Evolutionary conservation across 2,797 vertebrate species (phyloP).

Genomic region (Remorina albescens): DNA sequence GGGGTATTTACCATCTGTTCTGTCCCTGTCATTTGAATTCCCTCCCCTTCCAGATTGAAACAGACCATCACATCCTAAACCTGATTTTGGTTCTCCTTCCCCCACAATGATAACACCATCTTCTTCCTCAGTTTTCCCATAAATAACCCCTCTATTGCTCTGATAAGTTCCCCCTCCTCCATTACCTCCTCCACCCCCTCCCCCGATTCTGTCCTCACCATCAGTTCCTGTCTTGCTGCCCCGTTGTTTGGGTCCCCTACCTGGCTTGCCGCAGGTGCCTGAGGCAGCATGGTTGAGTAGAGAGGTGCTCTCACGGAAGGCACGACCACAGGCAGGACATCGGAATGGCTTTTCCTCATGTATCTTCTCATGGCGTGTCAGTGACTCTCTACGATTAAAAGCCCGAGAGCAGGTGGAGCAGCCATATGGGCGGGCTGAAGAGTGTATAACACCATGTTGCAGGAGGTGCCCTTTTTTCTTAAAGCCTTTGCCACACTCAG

Average conservation of each 20-base stretch:
- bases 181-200: slow-evolving; percentile 83
- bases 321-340: slow-evolving; percentile 92
- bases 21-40: slow-evolving; percentile 85
- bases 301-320: slow-evolving; percentile 89
- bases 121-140: slow-evolving; percentile 86
- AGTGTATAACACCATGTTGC: slow-evolving; percentile 95
- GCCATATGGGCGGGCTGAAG: slow-evolving; percentile 91
- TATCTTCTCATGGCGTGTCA: slow-evolving; percentile 95
- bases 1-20: slow-evolving; percentile 85
- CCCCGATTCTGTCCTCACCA: slow-evolving; percentile 84
- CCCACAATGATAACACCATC: slow-evolving; percentile 86
- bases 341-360: slow-evolving; percentile 93
- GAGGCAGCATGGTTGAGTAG: slow-evolving; percentile 90
- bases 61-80: slow-evolving; percentile 85
- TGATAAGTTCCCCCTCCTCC: slow-evolving; percentile 85
- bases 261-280: slow-evolving; percentile 89
- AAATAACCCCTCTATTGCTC: slow-evolving; percentile 83
- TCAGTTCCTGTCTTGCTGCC: slow-evolving; percentile 84
- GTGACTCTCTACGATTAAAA: slow-evolving; percentile 96
- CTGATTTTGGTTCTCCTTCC: slow-evolving; percentile 83
- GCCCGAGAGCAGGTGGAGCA: slow-evolving; percentile 93
- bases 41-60: slow-evolving; percentile 85
- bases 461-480: slow-evolving; percentile 96
- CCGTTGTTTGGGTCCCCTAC: slow-evolving; percentile 85
- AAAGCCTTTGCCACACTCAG: slow-evolving; percentile 94